Evolutionary conservation across 2,888 invertebrate genomes (phyloP), one percentile per base, ranked within the genome.

Genomic region (Adelognathus sp.): DNA sequence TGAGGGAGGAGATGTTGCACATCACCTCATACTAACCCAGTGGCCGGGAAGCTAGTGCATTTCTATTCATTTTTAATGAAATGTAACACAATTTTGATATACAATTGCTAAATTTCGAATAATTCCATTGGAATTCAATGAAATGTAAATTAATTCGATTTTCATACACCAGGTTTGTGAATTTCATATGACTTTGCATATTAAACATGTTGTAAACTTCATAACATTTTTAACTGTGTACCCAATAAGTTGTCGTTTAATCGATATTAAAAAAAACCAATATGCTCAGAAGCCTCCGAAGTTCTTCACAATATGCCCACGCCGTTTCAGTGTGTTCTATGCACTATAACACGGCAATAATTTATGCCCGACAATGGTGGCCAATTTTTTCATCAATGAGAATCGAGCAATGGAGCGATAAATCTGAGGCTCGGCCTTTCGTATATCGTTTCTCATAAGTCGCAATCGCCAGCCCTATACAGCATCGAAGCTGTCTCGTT

Each of bases 361-460:
- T 18, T 14, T 18, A n/a, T 36, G 33, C 9, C 31, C 29, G 31
- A 58, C 56, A 69, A 56, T 69, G 14, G 18, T 3, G 27, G 27
- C n/a, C 9, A 21, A 21, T 31, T 64, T 61, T 60, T 27, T 9
- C 24, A 21, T 9, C 9, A 21, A 52, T n/a, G 41, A 44, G 36
- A 61, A 64, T 69, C 56, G 73, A 70, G 21, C 52, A 36, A 54
- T 52, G 39, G n/a, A 58, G 61, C 74, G 60, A 79, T 74, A 74
- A 78, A 78, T 78, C 61, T 39, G 41, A 70, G 36, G 44, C 24
- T 21, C 16, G n/a, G 18, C n/a, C 6, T 58, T 63, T 41, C 58
- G 14, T 16, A 24, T 52, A 66, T 66, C 74, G 60, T 79, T 79
- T 70, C 5, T 70, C 74, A 60, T 60, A 50, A 64, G 44, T 44